Percentiles rank a stretch among this genome's conserved stretches.
phyloP scores from a whole-genome alignment of 2,113 vertebrate species.

The Melanerpes formicivorus region DNA sequence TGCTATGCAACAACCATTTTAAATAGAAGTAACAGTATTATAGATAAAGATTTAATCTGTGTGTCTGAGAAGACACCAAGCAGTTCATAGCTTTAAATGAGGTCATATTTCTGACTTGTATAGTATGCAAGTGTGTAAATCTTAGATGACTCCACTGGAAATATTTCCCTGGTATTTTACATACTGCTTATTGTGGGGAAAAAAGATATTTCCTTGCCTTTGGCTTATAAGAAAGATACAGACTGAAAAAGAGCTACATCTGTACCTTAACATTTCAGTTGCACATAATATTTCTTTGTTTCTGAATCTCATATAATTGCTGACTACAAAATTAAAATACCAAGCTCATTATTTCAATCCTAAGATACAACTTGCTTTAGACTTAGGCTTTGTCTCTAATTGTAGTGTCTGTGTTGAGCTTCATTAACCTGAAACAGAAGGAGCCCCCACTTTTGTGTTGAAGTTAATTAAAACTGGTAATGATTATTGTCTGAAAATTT shows the following conservation, averaged over 20 bases:
- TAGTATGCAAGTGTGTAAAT: conserved; percentile 37
- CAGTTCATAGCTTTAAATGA: conserved; percentile 16
- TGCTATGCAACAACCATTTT: neutral
- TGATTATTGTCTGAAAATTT: conserved; percentile 72
- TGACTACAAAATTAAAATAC: conserved; percentile 48
- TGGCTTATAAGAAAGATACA: neutral
- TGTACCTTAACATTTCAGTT: neutral
- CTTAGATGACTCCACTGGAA: neutral
- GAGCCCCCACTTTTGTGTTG: conserved; percentile 69
- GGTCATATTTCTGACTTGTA: conserved; percentile 39
- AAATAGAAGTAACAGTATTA: conserved; percentile 1
- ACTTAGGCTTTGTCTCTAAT: conserved; percentile 70
- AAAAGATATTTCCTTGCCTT: neutral
- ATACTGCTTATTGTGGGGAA: neutral
- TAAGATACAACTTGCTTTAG: conserved; percentile 45
- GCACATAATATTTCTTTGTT: conserved; percentile 26
- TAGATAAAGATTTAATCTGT: conserved; percentile 66
- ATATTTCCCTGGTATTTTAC: neutral
- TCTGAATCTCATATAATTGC: conserved; percentile 24
- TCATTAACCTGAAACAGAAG: conserved; percentile 73
- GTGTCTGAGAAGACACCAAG: conserved; percentile 51
- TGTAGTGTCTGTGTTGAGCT: conserved; percentile 69
- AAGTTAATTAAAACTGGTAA: conserved; percentile 83
- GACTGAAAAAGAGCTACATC: neutral
- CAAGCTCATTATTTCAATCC: conserved; percentile 53